These are phyloP conservation scores for Anastrepha obliqua DNA, from an alignment of 1,140 invertebrate species.

Conservation along the genomic window DNA sequence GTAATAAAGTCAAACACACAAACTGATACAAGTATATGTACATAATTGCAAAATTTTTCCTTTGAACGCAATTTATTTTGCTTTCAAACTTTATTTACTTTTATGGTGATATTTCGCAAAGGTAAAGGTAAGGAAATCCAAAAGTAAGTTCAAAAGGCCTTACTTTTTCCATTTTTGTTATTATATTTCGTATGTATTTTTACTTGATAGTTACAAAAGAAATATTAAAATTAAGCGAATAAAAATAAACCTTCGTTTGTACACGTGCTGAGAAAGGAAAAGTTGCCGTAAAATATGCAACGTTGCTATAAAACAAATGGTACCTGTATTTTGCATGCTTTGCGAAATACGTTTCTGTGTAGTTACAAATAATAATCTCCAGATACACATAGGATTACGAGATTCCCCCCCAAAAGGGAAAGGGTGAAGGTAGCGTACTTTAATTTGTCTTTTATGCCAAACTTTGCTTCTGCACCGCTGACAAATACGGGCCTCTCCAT, in stretches of 20 bases:
- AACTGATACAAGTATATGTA: not conserved
- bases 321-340: not conserved
- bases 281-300: not conserved
- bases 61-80: slow-evolving; percentile 7
- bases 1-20: not conserved
- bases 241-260: not conserved
- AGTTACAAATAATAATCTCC: not conserved
- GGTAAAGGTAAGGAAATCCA: slow-evolving; percentile 6
- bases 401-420: not conserved
- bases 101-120: not conserved
- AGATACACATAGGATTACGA: not conserved
- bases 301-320: not conserved
- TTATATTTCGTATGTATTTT: not conserved
- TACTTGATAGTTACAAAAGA: not conserved
- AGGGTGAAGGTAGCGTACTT: not conserved
- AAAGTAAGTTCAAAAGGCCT: not conserved
- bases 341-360: not conserved
- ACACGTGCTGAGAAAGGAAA: not conserved
- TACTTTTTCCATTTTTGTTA: not conserved
- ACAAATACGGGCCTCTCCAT: no score
- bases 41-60: not conserved
- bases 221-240: slow-evolving; percentile 8
- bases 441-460: slow-evolving; percentile 7
- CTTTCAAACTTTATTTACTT: slow-evolving; percentile 6
- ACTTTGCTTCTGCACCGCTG: not conserved